Conservation (phyloP, 2,113 vertebrate genomes). For the Sapayoa aenigma region DNA sequence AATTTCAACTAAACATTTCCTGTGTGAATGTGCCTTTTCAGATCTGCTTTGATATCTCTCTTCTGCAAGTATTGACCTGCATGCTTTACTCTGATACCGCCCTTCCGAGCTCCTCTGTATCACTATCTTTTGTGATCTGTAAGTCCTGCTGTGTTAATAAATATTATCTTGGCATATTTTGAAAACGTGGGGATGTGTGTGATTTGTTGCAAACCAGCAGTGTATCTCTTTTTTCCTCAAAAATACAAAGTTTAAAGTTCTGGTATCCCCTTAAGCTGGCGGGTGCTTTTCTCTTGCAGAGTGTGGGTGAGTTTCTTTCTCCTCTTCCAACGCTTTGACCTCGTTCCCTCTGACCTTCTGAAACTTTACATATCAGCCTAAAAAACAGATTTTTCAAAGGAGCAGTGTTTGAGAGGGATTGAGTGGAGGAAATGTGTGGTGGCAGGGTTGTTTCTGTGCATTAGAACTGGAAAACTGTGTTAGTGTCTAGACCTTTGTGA, state of each 20-base stretch:
- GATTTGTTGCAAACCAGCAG: conserved; percentile 73
- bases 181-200: conserved; percentile 87
- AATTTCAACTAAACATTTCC: conserved; percentile 80
- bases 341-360: neutral
- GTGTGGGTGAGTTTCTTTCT: neutral
- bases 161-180: conserved; percentile 96
- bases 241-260: conserved; percentile 53
- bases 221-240: neutral
- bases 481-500: neutral
- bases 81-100: conserved; percentile 75
- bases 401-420: neutral
- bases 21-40: conserved; percentile 95
- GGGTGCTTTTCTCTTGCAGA: neutral
- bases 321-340: neutral
- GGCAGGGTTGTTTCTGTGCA: neutral
- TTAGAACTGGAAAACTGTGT: neutral
- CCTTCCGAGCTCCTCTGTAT: conserved; percentile 85
- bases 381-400: neutral
- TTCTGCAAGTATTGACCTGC: conserved; percentile 78
- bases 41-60: conserved; percentile 82
- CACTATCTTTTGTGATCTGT: conserved; percentile 90
- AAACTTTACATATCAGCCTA: neutral
- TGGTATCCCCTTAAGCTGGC: neutral
- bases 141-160: conserved; percentile 98
- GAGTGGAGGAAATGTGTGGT: neutral